Evolutionary conservation across 2,888 invertebrate genomes (phyloP).

Genomic region (Escarpia spicata): DNA sequence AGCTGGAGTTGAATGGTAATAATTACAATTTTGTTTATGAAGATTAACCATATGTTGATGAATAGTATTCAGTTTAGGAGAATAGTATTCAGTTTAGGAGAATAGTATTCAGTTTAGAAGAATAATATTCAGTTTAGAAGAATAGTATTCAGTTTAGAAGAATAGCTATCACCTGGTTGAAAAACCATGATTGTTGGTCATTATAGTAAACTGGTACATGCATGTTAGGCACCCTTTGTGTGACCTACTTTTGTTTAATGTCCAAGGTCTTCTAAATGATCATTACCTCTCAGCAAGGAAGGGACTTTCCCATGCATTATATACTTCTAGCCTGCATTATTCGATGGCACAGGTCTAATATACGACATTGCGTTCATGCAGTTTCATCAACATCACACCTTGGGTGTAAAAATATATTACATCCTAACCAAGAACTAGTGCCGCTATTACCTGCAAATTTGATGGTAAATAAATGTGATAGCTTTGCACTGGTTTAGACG

Average conservation of each 20-base stretch:
- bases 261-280: not conserved
- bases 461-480: not conserved
- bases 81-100: not conserved
- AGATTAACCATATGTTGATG: no score
- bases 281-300: not conserved
- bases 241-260: no score
- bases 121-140: no score
- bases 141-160: no score
- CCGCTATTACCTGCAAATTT: not conserved
- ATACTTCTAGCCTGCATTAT: not conserved
- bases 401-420: not conserved
- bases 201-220: no score
- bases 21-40: no score
- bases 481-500: not conserved
- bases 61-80: not conserved
- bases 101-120: no score
- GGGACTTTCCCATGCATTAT: not conserved
- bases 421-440: not conserved
- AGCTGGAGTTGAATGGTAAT: not conserved
- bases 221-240: no score
- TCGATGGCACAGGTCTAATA: not conserved
- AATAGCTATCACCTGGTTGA: no score
- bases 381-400: not conserved
- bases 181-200: no score
- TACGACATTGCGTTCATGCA: not conserved